phyloP scores from a whole-genome alignment of 2,888 invertebrate genomes.

The Leptura quadrifasciata region DNA sequence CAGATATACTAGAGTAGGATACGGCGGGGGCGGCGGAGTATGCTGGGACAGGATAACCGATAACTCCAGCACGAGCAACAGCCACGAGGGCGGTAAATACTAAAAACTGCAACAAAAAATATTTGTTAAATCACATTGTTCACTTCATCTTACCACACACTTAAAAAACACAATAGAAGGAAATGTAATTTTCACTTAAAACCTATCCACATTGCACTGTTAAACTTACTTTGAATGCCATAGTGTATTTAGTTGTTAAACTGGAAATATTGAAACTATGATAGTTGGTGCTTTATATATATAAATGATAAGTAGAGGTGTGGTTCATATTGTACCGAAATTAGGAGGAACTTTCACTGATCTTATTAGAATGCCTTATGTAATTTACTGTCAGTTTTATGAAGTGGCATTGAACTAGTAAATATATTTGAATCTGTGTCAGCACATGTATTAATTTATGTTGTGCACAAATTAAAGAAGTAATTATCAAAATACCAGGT shows the following conservation, averaged over 20 bases:
- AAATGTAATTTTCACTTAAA: neutral
- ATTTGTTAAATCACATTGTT: neutral
- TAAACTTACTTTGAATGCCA: slow-evolving; percentile 25
- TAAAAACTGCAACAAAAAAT: slow-evolving; percentile 49
- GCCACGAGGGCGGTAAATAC: slow-evolving; percentile 55
- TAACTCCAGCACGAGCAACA: slow-evolving; percentile 51
- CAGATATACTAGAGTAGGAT: slow-evolving; percentile 52
- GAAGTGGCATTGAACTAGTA: slow-evolving; percentile 13
- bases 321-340: neutral
- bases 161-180: neutral
- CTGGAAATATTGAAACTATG: neutral
- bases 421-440: neutral
- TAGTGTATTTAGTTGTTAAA: slow-evolving; percentile 1
- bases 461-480: neutral
- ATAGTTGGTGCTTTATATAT: slow-evolving; percentile 11
- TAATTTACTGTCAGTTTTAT: slow-evolving; percentile 7
- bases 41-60: slow-evolving; percentile 69
- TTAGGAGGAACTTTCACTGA: slow-evolving; percentile 11
- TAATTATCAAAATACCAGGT: slow-evolving; percentile 1
- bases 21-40: slow-evolving; percentile 68
- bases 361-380: slow-evolving; percentile 5
- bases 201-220: neutral
- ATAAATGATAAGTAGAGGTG: slow-evolving; percentile 7
- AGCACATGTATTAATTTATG: neutral
- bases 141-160: slow-evolving; percentile 11